A percentile compares a stretch with the other conserved stretches of the same genome.
These are phyloP conservation scores for Myrmecobius fasciatus DNA, from an alignment of 2,113 vertebrate genomes.

Conservation along the genomic window DNA sequence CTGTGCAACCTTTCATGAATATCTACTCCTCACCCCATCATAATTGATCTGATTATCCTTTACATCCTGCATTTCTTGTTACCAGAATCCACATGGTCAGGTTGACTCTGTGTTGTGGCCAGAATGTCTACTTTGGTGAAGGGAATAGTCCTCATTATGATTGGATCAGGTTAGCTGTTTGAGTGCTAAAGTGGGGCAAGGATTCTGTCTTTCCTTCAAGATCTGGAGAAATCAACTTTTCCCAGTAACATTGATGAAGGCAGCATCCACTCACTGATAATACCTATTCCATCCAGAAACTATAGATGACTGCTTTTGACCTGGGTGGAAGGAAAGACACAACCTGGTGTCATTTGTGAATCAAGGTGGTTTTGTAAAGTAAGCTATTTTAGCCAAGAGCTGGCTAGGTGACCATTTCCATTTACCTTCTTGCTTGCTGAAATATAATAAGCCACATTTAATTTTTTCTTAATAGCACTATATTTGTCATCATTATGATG, in stretches of 20 bases:
- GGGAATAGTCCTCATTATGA: not conserved
- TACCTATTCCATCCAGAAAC: not conserved
- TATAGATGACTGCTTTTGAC: fast-evolving
- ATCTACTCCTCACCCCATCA: not conserved
- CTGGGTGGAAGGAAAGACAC: not conserved
- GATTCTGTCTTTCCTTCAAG: not conserved
- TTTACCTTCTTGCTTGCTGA: not conserved
- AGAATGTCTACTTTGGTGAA: not conserved
- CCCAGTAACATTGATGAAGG: not conserved
- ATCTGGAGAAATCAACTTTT: not conserved
- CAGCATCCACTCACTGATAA: not conserved
- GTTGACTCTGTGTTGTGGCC: not conserved
- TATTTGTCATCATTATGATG: constrained; percentile 20
- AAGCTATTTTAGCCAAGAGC: not conserved
- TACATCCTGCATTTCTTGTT: not conserved
- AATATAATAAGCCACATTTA: not conserved
- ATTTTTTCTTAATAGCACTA: constrained; percentile 1
- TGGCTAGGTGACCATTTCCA: not conserved
- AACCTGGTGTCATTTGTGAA: not conserved
- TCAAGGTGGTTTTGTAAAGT: not conserved
- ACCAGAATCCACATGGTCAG: not conserved
- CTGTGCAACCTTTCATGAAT: not conserved
- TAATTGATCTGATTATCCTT: not conserved
- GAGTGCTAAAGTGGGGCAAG: not conserved
- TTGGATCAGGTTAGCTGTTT: not conserved